Evolutionary conservation across 2,797 vertebrate species (phyloP), one percentile per base, ranked within the genome.

Genomic region (Dromococcyx pavoninus): DNA sequence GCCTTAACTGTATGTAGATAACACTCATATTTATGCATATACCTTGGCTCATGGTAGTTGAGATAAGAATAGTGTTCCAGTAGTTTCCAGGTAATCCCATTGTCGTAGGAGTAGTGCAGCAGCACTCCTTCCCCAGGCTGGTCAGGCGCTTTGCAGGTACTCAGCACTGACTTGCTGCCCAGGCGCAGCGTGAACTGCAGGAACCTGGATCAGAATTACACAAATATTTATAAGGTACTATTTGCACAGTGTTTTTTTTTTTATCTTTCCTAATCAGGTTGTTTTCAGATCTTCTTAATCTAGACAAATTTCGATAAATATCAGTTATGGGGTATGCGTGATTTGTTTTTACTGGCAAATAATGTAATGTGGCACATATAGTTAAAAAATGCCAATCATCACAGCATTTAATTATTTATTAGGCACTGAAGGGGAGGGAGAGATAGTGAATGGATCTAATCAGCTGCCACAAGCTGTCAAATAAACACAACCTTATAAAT

Each of bases 41-140:
- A 99, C 99, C 99, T 99, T 96, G 99, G 99, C 95, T 99, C 99
- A 1, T 99, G 99, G 97, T 99, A 99, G 91, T 98, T 99, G 96
- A 99, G 98, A 86, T 99, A 99, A 28, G 99, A 98, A 58, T 99
- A 99, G 97, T 99, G 99, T 56, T 99, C 98, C 97, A 99, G 96
- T 14, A 99, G 98, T n/a, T 99, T 99, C 99, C 99, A 99, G 70
- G 99, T 99, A 89, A 99, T 99, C 39, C 99, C 99, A 0, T 99
- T 99, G 97, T 99, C 99, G 1, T 99, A 98, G 22, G 99, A 99
- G 97, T 99, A 99, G 97, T 99, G 99, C 69, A 99, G 97, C 80
- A 99, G 96, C 66, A 99, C 98, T 18, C 99, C 99, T 97, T 99
- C 99, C 39, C 99, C 99, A 3, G 99, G 98, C 96, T 99, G 98